Conservation (phyloP, 2,113 vertebrate genomes). For the Tympanuchus pallidicinctus region DNA sequence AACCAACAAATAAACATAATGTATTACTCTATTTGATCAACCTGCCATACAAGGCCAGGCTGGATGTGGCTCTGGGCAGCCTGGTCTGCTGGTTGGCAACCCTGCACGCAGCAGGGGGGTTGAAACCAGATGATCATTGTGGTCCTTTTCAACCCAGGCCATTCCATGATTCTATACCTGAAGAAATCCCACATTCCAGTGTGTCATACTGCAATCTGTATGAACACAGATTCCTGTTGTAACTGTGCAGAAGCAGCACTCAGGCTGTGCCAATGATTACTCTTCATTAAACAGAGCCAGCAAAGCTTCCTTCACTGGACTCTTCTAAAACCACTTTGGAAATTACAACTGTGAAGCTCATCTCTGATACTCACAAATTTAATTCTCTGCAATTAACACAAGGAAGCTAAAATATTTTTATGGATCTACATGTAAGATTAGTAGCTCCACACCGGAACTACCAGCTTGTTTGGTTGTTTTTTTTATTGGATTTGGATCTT, state of each 20-base stretch:
- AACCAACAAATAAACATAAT: neutral
- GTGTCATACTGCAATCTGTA: accelerated
- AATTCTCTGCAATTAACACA: neutral
- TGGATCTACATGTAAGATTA: neutral
- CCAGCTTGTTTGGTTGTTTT: neutral
- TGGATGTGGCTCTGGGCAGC: no score
- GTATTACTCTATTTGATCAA: neutral
- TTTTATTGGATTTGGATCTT: neutral
- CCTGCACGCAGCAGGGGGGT: no score
- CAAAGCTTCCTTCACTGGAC: neutral
- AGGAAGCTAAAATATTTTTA: neutral
- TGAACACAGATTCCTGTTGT: neutral
- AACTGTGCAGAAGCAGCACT: neutral
- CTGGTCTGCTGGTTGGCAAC: no score
- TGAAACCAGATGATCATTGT: no score
- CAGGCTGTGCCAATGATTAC: neutral
- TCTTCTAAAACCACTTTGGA: neutral
- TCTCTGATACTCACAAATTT: neutral
- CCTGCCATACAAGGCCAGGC: no score
- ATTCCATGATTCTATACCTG: no score
- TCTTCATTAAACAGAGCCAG: neutral
- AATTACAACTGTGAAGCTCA: neutral
- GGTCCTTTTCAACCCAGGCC: no score
- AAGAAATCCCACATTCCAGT: neutral
- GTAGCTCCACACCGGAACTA: neutral